phyloP scores from a whole-genome alignment of 2,888 invertebrate genomes.

The Eubasilissa splendida region DNA sequence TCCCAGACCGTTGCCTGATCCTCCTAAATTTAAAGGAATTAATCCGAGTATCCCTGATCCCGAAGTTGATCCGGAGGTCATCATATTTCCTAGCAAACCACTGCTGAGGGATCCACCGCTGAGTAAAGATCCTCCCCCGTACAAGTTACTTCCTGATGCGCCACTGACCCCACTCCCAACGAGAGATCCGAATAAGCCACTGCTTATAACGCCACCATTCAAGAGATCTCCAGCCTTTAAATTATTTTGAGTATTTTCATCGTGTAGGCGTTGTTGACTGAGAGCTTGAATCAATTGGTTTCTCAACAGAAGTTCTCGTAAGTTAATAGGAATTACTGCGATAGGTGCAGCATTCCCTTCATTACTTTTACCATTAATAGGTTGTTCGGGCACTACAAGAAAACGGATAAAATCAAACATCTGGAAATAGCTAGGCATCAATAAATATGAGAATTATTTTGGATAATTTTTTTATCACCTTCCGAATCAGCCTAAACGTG shows the following conservation, averaged over 20 bases:
- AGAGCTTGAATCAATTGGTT: background rate
- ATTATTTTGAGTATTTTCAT: background rate
- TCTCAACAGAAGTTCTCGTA: background rate
- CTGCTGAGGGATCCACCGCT: background rate
- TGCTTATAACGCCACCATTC: constrained; percentile 15
- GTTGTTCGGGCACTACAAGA: background rate
- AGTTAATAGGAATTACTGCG: background rate
- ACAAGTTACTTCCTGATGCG: background rate
- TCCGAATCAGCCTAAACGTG: no score
- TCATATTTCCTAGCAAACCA: background rate
- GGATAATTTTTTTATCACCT: no score
- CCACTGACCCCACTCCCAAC: background rate
- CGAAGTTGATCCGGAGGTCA: background rate
- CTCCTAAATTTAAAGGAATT: background rate
- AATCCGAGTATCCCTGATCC: constrained; percentile 1
- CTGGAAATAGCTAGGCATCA: no score
- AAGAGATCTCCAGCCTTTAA: constrained; percentile 8
- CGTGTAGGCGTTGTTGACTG: background rate
- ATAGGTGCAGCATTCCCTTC: background rate
- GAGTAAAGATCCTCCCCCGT: background rate
- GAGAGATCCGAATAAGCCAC: background rate
- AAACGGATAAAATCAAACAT: no score
- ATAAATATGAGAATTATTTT: no score
- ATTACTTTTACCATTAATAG: background rate
- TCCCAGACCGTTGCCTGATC: background rate